These are phyloP conservation scores for Panthera tigris DNA, from an alignment of 2,113 vertebrate genomes.

Conservation along the genomic window DNA sequence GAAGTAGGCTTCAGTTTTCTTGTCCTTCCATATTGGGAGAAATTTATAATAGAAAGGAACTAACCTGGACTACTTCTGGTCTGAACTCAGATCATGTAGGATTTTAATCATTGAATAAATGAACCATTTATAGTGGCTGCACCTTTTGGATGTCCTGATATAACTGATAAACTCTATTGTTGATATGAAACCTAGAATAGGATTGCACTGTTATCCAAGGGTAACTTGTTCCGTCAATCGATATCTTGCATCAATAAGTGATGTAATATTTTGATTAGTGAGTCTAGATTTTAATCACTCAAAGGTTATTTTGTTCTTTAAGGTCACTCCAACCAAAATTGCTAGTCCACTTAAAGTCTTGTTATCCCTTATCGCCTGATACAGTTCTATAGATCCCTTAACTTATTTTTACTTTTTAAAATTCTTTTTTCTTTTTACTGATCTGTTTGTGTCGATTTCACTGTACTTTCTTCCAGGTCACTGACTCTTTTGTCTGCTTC, in stretches of 20 bases:
- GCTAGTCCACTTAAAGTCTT: background rate
- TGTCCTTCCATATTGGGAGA: background rate
- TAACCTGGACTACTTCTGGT: background rate
- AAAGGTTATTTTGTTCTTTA: conserved; percentile 21
- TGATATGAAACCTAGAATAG: background rate
- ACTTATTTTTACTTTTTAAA: background rate
- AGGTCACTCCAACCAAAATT: conserved; percentile 70
- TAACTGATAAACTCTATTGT: conserved; percentile 24
- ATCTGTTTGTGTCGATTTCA: background rate
- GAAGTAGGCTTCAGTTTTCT: background rate
- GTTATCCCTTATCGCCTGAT: background rate
- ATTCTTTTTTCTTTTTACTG: background rate
- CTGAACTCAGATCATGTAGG: conserved; percentile 5
- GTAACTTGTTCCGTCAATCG: background rate
- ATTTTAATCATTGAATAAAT: conserved; percentile 66
- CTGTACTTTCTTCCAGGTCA: background rate
- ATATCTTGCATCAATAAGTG: background rate
- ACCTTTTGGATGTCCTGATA: conserved; percentile 55
- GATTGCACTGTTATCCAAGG: background rate
- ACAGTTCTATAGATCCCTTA: background rate
- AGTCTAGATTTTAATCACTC: background rate
- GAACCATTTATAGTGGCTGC: background rate
- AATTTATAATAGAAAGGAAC: background rate
- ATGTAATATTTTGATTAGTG: background rate
- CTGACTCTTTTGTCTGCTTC: background rate